Evolutionary conservation across 1,140 invertebrate species (phyloP), one percentile per base, ranked within the genome.

Genomic region (Eciton burchellii): DNA sequence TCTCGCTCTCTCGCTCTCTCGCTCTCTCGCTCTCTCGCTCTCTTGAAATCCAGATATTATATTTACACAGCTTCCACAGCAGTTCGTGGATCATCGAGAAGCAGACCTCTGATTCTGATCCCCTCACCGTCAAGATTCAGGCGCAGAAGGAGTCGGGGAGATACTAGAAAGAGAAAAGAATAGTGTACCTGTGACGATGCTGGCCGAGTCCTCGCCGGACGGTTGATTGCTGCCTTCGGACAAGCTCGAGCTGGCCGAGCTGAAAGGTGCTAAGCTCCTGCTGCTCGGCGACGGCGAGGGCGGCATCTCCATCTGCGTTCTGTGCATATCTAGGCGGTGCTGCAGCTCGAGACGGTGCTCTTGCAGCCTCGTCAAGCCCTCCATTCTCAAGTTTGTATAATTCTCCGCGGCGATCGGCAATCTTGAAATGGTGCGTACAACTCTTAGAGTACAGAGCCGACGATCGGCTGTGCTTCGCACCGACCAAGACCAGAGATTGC

Each of bases 281-380:
- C 97, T 97, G 86, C 97, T 97, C 83, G 97, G 97, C 94, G 97
- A 98, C 49, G 97, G 97, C 82, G 97, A 97, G 68, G 97, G 96
- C 79, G 97, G 96, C 89, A 96, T 95, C 90, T 94, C 94, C 90
- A 93, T 93, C 63, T 76, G 72, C 74, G 93, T 91, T 85, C 93
- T 92, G 79, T 94, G 93, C 86, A 93, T 91, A 88, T 94, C 93
- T 84, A 94, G 89, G 84, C 93, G 93, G 63, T 94, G 92, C 81
- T 94, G 93, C 43, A 94, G 89, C 90, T 93, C 93, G 84, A 94
- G 90, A 73, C 93, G 91, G 79, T 94, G 93, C 88, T 93, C 93
- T 90, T 94, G 93, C 63, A 93, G 90, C 91, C 93, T 93, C 88
- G 92, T 93, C 63, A 94, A 90, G n/a, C 93, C 93, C 88, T 94